A percentile compares a stretch with the other conserved stretches of the same genome.
Conservation (phyloP, 2,113 vertebrate species). For the human (Homo sapiens) region DNA sequence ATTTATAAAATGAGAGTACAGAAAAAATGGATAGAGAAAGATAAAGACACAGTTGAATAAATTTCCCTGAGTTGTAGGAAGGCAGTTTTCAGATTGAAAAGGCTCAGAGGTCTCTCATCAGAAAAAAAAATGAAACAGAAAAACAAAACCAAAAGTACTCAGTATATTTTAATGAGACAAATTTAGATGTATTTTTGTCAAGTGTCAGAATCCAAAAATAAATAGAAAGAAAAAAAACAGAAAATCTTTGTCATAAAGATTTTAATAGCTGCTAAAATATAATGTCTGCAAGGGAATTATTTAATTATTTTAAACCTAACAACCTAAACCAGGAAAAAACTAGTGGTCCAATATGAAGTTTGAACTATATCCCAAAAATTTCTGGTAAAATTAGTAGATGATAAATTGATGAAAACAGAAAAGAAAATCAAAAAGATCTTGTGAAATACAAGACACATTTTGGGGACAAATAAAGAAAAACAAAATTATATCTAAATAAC, state of each 20-base stretch:
- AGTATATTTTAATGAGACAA: not conserved
- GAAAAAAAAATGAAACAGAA: not conserved
- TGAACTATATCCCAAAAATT: not conserved
- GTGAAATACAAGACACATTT: not conserved
- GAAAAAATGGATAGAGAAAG: not conserved
- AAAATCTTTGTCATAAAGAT: not conserved
- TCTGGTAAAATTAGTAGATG: not conserved
- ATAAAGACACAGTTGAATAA: not conserved
- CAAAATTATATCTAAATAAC: not conserved
- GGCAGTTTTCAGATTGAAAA: not conserved
- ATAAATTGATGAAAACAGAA: constrained; percentile 1
- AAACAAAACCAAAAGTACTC: not conserved
- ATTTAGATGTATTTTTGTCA: not conserved
- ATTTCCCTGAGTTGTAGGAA: not conserved
- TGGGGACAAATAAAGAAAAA: not conserved
- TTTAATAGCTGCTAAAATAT: not conserved
- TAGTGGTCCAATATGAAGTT: not conserved
- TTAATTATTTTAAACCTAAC: constrained; percentile 2
- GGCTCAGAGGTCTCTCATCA: not conserved
- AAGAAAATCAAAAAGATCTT: not conserved
- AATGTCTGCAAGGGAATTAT: not conserved
- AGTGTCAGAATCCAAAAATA: not conserved
- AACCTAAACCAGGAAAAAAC: not conserved
- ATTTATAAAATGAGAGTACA: not conserved
- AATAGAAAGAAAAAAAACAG: not conserved